Base-by-base conservation (phyloP, 2,888 invertebrate species). In the Agrochola lychnidis region DNA sequence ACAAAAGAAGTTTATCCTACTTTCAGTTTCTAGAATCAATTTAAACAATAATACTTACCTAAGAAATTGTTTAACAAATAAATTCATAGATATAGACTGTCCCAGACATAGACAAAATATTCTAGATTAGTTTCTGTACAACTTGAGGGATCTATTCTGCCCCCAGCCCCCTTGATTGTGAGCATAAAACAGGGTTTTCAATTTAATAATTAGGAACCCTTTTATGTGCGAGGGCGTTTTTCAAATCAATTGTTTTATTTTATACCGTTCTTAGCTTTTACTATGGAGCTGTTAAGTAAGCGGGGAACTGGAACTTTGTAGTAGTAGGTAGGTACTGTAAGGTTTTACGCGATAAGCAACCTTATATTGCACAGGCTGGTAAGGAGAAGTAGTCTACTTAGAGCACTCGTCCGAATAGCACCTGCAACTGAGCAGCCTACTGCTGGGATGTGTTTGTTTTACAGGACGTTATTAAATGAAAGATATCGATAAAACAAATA, bases 171-270 rank as follows among this genome's bases (percentile, higher is more conserved):
- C 69, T 68, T 59, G 30, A 73, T 79, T 68, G 88, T 79, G 84
- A 81, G 83, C 81, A 84, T 89, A 92, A 90, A 94, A 95, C 95
- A 94, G 91, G 93, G 92, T 92, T 95, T 95, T 95, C 95, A 95
- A 95, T 96, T 96, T 96, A 94, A 96, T 95, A 95, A 96, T 96
- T 94, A 96, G 94, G 93, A 78, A 81, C 86, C 91, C 91, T 79
- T 81, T 83, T 93, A 92, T 89, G 89, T 89, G 85, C 87, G 91
- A 88, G 92, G 95, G 93, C 92, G 94, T 94, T 96, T 96, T 95
- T 94, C 93, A 92, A 93, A 93, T 90, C 92, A 89, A 95, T 96
- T 96, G 96, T 96, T 96, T 96, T 95, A 95, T 94, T 94, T 90
- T 94, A 93, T 92, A 91, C 91, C 92, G 90, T 91, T 91, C 92